Evolutionary conservation across 2,797 vertebrate genomes (phyloP), one percentile per base, ranked within the genome.

Genomic region (Rhabdophis nuchalis): DNA sequence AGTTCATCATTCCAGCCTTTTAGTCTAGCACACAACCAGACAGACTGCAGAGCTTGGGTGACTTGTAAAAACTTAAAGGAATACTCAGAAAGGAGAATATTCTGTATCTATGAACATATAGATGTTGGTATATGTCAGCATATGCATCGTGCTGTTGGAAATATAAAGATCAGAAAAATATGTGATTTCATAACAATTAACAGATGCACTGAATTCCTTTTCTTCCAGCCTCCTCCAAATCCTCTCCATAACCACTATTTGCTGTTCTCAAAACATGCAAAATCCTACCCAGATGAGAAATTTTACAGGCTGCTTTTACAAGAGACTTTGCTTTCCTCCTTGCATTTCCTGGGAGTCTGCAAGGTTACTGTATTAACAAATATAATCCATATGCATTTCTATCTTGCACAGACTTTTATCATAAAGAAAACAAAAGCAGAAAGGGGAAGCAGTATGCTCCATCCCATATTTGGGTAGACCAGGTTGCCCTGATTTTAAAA

Each of bases 261-360:
- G 68, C 13, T 52, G 36, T 91, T 72, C 92, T 56, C 11, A 94
- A 93, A 86, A 92, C 89, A 60, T 77, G 92, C 56, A 94, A 88
- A 95, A 92, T 95, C 53, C 91, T 9, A 13, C 29, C 10, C 13
- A 50, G 90, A 94, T 89, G 89, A 41, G 56, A 91, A 92, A 90
- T 72, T 89, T 92, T 85, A 87, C 32, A 87, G 85, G 88, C 6
- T 88, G 89, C 58, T 92, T 94, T 57, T 32, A 91, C 87, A 89
- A 95, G 90, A 2, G 20, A 85, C n/a, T 32, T 54, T 52, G 87
- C 23, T 87, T 89, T 50, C 23, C 2, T 87, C 32, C 20, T 60
- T 77, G 23, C 20, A 57, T 87, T 86, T n/a, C 14, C n/a, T 82
- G 32, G 18, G n/a, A 52, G 32, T 88, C 7, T 77, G 68, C 50